These are phyloP conservation scores for Geococcyx californianus DNA, from an alignment of 2,113 vertebrate species.

Conservation along the genomic window DNA sequence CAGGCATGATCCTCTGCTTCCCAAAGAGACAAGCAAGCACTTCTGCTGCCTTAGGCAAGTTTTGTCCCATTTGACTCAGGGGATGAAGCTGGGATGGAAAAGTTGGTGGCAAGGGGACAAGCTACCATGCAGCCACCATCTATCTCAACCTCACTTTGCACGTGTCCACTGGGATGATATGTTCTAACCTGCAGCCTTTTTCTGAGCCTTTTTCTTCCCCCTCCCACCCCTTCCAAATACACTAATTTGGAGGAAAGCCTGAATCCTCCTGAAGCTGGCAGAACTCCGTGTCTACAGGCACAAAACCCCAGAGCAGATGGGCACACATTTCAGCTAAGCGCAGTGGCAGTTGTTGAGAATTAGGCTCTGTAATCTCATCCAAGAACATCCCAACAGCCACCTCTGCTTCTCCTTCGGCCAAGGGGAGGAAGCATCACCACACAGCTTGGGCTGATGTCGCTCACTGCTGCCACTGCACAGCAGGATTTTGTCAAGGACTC, in stretches of 20 bases:
- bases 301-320: slow-evolving; percentile 63
- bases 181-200: not conserved
- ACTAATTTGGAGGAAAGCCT: not conserved
- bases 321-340: not conserved
- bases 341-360: slow-evolving; percentile 52
- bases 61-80: not conserved
- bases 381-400: not conserved
- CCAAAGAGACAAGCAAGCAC: not conserved
- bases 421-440: accelerated
- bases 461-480: not conserved
- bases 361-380: slow-evolving; percentile 25
- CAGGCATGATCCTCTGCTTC: not conserved
- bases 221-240: not conserved
- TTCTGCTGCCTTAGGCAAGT: not conserved
- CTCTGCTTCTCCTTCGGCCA: not conserved
- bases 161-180: not conserved
- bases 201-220: not conserved
- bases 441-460: not conserved
- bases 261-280: slow-evolving; percentile 28
- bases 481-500: not conserved
- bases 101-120: not conserved
- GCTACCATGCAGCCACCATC: not conserved
- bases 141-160: not conserved
- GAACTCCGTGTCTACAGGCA: not conserved
- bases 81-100: not conserved